Evolutionary conservation across 35 echinoderm and acorn worm genomes (phyloP).

Genomic region (Anneissia japonica): DNA sequence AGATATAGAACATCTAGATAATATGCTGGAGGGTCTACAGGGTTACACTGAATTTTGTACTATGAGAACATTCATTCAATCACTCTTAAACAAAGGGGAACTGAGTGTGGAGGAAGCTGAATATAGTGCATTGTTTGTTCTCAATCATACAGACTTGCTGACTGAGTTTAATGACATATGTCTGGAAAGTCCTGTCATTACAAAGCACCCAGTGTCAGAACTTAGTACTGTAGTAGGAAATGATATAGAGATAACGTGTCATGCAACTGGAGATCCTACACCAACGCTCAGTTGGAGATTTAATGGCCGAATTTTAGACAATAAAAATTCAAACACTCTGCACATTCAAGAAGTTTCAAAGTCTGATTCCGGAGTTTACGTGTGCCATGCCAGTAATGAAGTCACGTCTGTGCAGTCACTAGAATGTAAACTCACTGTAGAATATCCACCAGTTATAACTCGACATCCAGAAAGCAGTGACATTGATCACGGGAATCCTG

Average conservation of each 20-base stretch:
- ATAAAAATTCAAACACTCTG: neutral
- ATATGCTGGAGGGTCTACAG: neutral
- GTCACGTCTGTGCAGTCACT: neutral
- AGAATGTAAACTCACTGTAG: neutral
- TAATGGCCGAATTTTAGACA: neutral
- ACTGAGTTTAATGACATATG: neutral
- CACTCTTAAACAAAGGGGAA: neutral
- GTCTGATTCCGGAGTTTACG: neutral
- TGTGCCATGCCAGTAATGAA: neutral
- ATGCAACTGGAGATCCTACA: neutral
- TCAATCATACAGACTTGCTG: neutral
- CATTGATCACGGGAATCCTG: neutral
- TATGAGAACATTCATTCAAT: neutral
- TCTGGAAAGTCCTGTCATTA: neutral
- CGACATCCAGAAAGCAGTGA: neutral
- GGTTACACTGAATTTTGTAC: neutral
- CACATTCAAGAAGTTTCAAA: neutral
- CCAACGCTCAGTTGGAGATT: neutral
- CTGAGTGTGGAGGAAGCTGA: neutral
- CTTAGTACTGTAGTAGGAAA: neutral
- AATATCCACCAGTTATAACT: neutral
- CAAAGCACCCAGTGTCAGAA: neutral
- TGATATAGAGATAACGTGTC: neutral
- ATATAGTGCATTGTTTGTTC: neutral
- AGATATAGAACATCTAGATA: neutral